A percentile compares a stretch with the other conserved stretches of the same genome.
Conservation (phyloP, 2,113 vertebrate species). For the Paramormyrops kingsleyae region DNA sequence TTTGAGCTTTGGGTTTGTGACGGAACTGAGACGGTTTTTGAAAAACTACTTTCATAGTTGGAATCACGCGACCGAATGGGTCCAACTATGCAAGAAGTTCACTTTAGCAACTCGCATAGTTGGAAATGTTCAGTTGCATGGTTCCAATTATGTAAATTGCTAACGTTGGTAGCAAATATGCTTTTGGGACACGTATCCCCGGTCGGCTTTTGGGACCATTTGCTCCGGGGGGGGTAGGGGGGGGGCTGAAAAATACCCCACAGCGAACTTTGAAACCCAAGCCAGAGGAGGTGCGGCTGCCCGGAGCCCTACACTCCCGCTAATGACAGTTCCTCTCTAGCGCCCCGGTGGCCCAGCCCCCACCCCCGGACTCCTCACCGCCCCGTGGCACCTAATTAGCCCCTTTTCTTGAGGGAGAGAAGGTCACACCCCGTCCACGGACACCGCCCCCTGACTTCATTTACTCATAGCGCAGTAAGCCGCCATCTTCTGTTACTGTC, state of each 20-base stretch:
- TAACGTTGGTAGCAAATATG: background rate
- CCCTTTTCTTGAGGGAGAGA: constrained; percentile 44
- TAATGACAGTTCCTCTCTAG: constrained; percentile 55
- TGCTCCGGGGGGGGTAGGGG: background rate
- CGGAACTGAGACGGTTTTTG: background rate
- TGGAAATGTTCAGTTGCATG: background rate
- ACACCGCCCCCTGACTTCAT: constrained; percentile 10
- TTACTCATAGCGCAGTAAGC: constrained; percentile 24
- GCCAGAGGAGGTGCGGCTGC: constrained; percentile 58
- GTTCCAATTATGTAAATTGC: background rate
- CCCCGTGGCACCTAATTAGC: constrained; percentile 53
- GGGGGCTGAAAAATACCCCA: background rate
- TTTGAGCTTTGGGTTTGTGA: background rate
- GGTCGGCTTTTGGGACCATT: background rate
- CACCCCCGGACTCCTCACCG: constrained; percentile 34
- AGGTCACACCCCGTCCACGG: background rate
- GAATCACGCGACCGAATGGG: background rate
- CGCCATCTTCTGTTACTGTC: constrained; percentile 11
- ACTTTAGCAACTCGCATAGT: background rate
- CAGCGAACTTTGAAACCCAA: constrained; percentile 60
- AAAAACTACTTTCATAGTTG: background rate
- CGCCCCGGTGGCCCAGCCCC: constrained; percentile 23
- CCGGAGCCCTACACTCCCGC: constrained; percentile 51
- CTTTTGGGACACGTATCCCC: background rate
- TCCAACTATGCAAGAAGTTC: background rate